Evolutionary conservation across 2,797 vertebrate genomes (phyloP).

Genomic region (Melanotaenia nigrans): DNA sequence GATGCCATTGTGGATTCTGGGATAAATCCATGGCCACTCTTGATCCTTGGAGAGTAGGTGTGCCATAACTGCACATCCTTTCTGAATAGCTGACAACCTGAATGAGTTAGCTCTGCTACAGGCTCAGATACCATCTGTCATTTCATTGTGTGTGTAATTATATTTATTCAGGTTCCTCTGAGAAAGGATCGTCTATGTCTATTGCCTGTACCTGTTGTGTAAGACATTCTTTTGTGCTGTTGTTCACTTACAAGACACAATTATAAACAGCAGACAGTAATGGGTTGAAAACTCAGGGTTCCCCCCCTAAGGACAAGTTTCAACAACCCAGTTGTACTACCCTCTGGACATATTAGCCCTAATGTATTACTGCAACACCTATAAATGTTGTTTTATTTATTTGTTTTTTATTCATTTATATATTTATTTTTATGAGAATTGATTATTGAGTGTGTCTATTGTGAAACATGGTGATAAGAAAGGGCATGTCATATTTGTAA

Average conservation of each 20-base stretch:
- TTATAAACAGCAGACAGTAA: slow-evolving; percentile 32
- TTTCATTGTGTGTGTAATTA: slow-evolving; percentile 59
- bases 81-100: slow-evolving; percentile 39
- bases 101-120: slow-evolving; percentile 38
- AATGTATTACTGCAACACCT: slow-evolving; percentile 1
- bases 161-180: slow-evolving; percentile 41
- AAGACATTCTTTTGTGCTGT: slow-evolving; percentile 31
- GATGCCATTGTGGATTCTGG: slow-evolving; percentile 19
- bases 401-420: too few relatives aligned
- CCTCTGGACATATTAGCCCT: slow-evolving; percentile 2
- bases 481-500: not conserved
- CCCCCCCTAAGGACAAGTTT: slow-evolving; percentile 5
- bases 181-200: slow-evolving; percentile 31
- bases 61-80: slow-evolving; percentile 50
- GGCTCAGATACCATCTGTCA: slow-evolving; percentile 47
- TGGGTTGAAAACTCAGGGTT: slow-evolving; percentile 10
- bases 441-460: not conserved
- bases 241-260: slow-evolving; percentile 14
- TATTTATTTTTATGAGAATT: not conserved
- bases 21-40: slow-evolving; percentile 25
- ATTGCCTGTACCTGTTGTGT: slow-evolving; percentile 3
- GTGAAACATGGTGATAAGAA: not conserved
- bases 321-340: slow-evolving; percentile 1
- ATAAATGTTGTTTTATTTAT: not conserved
- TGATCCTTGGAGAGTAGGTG: slow-evolving; percentile 60